Evolutionary conservation across 2,113 vertebrate species (phyloP), one percentile per base, ranked within the genome.

Genomic region (Phaethornis superciliosus): DNA sequence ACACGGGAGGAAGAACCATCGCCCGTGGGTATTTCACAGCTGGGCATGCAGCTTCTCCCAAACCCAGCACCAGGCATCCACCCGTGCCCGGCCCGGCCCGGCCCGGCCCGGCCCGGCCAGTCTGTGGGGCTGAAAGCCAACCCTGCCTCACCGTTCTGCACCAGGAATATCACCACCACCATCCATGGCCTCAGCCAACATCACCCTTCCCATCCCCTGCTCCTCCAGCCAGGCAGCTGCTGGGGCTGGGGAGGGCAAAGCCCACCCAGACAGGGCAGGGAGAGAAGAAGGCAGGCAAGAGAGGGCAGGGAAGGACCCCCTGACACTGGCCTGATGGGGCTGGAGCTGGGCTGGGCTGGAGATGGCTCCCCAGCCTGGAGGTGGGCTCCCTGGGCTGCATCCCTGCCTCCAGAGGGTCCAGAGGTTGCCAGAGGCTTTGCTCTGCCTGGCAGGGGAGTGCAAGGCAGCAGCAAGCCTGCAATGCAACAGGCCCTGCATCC

Each of bases 401-500:
- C 26, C 4, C 0, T 9, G 23, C 5, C 27, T 24, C n/a, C 74
- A 59, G 52, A 0, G 0, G 67, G 54, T 20, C 47, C 16, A 3
- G 68, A 7, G 2, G 47, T 58, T 7, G 2, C 6, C 1, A 5
- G 26, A 55, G 44, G 54, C 70, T 35, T 52, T 14, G 63, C 1
- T 47, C 26, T 52, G 35, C 26, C 0, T 6, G 40, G 79, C 88
- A n/a, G 44, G 22, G 12, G 49, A 37, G 49, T 4, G 18, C 75
- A 37, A 40, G 42, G 55, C 78, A 51, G 49, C 78, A 51, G 52
- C 24, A 63, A 59, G 56, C 21, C 5, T 1, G 23, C 6, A 32
- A 9, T 0, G 3, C 56, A 65, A 26, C 32, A 78, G 37, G 47
- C 26, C 18, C 2, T 7, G 32, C 16, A 56, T 67, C 11, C 74